phyloP scores from a whole-genome alignment of 2,888 invertebrate species.

The Agrotis exclamationis region DNA sequence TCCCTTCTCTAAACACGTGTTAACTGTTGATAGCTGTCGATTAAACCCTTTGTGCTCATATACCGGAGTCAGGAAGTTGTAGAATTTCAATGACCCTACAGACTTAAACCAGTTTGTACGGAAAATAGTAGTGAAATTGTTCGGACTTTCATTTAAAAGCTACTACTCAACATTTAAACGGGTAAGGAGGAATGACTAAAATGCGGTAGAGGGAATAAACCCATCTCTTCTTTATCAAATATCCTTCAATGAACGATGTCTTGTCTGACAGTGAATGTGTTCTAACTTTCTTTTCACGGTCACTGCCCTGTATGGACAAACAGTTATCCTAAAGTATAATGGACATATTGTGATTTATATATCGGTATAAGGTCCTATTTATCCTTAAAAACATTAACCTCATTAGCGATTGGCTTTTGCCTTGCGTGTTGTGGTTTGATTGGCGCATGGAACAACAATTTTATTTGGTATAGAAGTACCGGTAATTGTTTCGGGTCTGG shows the following conservation, averaged over 20 bases:
- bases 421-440: too few relatives aligned
- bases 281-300: background rate
- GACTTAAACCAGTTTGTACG: background rate
- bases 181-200: too few relatives aligned
- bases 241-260: background rate
- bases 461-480: too few relatives aligned
- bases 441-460: too few relatives aligned
- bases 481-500: too few relatives aligned
- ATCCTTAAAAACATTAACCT: too few relatives aligned
- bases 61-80: conserved; percentile 31
- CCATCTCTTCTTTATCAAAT: background rate
- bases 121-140: background rate
- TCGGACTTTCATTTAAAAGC: background rate
- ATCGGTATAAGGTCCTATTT: too few relatives aligned
- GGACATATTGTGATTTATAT: too few relatives aligned
- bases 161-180: background rate
- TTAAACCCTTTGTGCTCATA: conserved; percentile 49
- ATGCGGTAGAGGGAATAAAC: too few relatives aligned
- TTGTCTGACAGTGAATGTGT: background rate
- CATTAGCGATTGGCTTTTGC: too few relatives aligned
- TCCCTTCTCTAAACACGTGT: conserved; percentile 44
- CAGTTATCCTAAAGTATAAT: too few relatives aligned
- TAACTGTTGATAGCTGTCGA: conserved; percentile 51
- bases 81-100: conserved; percentile 24
- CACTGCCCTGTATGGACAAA: background rate